Percentiles rank a stretch among this genome's conserved stretches.
phyloP scores from a whole-genome alignment of 1,140 invertebrate species.

The Lanistes nyassanus region DNA sequence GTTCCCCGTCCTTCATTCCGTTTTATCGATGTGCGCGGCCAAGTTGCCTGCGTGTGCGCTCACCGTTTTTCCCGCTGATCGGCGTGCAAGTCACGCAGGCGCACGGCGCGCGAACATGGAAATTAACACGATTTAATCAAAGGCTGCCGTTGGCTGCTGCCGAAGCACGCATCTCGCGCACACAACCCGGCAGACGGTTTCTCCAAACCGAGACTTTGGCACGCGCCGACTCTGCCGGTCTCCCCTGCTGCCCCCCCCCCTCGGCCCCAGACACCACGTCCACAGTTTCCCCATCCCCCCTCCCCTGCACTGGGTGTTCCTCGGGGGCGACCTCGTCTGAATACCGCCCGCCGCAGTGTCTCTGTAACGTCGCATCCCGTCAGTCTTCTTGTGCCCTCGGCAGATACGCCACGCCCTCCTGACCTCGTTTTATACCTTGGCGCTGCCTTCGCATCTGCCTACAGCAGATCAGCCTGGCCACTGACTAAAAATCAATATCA shows the following conservation, averaged over 20 bases:
- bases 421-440: conserved; percentile 6
- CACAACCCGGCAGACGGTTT: conserved; percentile 11
- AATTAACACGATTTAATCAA: conserved; percentile 30
- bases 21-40: conserved; percentile 16
- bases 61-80: conserved; percentile 18
- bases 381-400: background rate
- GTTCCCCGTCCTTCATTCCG: background rate
- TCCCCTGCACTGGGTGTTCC: background rate
- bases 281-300: background rate
- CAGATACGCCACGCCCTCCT: conserved; percentile 10
- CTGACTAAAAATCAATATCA: no score
- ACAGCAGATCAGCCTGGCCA: no score
- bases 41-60: conserved; percentile 13
- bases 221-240: conserved; percentile 5
- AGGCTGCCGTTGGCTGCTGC: background rate
- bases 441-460: no score
- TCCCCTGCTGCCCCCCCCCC: background rate
- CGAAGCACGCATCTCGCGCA: conserved; percentile 15
- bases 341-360: background rate
- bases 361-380: background rate
- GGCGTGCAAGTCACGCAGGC: conserved; percentile 19
- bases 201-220: conserved; percentile 3
- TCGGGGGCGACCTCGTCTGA: conserved; percentile 8
- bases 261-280: conserved; percentile 1
- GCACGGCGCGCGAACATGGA: conserved; percentile 3